Evolutionary conservation across 2,797 vertebrate genomes (phyloP).

Genomic region (Thamnophis elegans): DNA sequence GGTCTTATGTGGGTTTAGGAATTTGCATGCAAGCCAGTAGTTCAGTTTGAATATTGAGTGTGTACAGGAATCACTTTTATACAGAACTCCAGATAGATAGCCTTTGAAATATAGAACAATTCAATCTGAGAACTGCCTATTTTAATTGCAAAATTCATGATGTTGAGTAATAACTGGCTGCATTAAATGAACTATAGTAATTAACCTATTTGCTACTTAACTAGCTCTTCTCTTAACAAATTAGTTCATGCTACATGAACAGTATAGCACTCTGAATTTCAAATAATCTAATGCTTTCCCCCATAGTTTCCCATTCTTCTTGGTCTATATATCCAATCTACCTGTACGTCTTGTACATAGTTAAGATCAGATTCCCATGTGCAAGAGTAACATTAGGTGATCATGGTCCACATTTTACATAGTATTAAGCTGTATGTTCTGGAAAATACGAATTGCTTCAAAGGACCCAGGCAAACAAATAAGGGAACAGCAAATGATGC

Average conservation of each 20-base stretch:
- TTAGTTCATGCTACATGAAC: background rate
- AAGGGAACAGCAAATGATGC: background rate
- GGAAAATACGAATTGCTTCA: background rate
- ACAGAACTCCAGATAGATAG: background rate
- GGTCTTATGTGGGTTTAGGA: background rate
- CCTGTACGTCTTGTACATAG: background rate
- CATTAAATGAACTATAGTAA: background rate
- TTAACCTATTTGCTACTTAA: background rate
- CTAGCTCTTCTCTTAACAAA: background rate
- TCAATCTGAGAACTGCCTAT: background rate
- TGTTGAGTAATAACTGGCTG: background rate
- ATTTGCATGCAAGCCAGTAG: background rate
- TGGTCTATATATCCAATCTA: background rate
- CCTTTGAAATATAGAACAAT: background rate
- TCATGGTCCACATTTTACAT: background rate
- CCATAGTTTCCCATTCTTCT: background rate
- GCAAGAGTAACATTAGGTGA: background rate
- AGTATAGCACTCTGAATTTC: background rate
- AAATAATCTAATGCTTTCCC: background rate
- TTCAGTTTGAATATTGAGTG: background rate
- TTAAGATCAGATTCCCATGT: background rate
- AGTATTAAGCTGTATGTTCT: background rate
- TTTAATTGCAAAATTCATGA: background rate
- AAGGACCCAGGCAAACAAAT: background rate
- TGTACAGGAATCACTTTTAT: background rate